Evolutionary conservation across 2,888 invertebrate species (phyloP).

Genomic region (Synanthedon myopaeformis): DNA sequence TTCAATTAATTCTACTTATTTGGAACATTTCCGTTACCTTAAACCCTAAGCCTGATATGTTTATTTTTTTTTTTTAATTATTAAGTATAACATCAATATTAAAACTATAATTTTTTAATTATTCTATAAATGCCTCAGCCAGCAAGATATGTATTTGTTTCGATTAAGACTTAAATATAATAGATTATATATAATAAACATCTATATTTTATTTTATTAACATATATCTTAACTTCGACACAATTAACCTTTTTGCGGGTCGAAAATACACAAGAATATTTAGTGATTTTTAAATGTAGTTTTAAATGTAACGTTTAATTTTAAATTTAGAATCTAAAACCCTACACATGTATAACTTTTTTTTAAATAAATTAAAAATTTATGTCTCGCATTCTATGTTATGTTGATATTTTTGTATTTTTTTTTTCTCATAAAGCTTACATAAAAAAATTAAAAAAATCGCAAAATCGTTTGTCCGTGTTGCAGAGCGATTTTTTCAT

Average conservation of each 20-base stretch:
- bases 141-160: slow-evolving; percentile 66
- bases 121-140: slow-evolving; percentile 67
- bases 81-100: slow-evolving; percentile 54
- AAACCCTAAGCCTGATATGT: slow-evolving; percentile 39
- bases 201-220: slow-evolving; percentile 35
- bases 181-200: slow-evolving; percentile 29
- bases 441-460: not conserved
- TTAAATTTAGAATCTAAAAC: slow-evolving; percentile 8
- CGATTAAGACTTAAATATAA: slow-evolving; percentile 48
- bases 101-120: slow-evolving; percentile 26
- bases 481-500: slow-evolving; percentile 33
- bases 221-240: slow-evolving; percentile 9
- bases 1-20: not conserved
- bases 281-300: slow-evolving; percentile 3
- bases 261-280: no score
- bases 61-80: slow-evolving; percentile 24
- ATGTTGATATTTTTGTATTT: slow-evolving; percentile 20
- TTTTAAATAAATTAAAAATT: slow-evolving; percentile 22
- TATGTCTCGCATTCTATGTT: slow-evolving; percentile 24
- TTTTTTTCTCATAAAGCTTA: slow-evolving; percentile 10
- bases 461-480: not conserved
- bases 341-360: slow-evolving; percentile 18
- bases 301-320: slow-evolving; percentile 18
- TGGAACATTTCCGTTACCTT: not conserved
- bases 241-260: no score